phyloP scores from a whole-genome alignment of 2,113 vertebrate species.

The Prolemur simus region DNA sequence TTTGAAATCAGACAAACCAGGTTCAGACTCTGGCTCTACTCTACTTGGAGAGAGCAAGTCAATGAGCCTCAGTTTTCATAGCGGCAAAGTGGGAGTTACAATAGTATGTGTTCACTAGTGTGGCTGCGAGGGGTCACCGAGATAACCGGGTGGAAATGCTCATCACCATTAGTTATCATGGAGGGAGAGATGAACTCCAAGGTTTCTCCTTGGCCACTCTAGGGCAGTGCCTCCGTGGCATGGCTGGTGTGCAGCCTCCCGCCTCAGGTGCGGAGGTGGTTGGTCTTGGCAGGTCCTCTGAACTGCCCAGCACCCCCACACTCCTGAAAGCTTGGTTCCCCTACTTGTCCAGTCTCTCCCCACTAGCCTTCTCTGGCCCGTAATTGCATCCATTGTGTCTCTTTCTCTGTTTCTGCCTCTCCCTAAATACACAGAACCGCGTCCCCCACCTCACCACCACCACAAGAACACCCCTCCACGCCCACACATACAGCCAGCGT shows the following conservation, averaged over 20 bases:
- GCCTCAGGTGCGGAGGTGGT: neutral
- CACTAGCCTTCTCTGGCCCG: neutral
- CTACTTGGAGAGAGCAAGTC: neutral
- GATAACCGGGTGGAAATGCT: neutral
- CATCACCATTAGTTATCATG: neutral
- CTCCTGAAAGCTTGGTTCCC: neutral
- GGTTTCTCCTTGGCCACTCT: neutral
- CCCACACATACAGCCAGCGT: neutral
- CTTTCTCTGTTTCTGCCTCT: neutral
- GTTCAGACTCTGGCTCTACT: neutral
- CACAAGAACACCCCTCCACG: neutral
- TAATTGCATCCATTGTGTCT: neutral
- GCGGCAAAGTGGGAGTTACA: neutral
- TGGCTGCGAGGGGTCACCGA: neutral
- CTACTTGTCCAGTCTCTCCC: neutral
- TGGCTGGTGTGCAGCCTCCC: neutral
- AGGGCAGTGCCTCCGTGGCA: neutral
- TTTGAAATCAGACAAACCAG: neutral
- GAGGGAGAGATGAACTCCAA: neutral
- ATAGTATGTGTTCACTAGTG: neutral
- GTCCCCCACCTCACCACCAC: too few species aligned
- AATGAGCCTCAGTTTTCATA: slow-evolving; percentile 15
- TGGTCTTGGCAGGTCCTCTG: neutral
- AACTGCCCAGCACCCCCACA: neutral
- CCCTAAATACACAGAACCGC: neutral